Conservation (phyloP, 2,113 vertebrate genomes). For the Pomatorhinus ruficollis region DNA sequence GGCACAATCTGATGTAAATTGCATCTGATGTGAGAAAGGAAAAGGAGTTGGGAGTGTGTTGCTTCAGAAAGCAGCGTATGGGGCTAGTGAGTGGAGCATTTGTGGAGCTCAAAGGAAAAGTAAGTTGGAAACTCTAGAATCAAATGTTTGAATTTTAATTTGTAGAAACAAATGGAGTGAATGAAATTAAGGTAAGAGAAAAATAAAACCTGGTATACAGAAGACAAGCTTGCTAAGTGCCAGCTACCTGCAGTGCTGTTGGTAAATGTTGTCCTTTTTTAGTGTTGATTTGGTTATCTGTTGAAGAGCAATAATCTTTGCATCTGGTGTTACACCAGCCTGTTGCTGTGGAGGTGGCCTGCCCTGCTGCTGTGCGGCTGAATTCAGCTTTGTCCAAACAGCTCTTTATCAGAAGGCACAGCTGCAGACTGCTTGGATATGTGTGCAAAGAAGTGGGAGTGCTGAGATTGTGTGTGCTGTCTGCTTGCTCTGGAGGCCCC, state of each 20-base stretch:
- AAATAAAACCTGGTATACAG: not conserved
- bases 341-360: not conserved
- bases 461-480: not conserved
- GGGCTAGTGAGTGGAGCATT: not conserved
- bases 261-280: not conserved
- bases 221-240: not conserved
- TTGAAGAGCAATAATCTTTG: not conserved
- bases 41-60: not conserved
- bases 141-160: fast-evolving
- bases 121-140: not conserved
- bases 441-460: not conserved
- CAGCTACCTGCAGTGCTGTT: not conserved
- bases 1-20: not conserved
- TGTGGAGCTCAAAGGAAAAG: not conserved
- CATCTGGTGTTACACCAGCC: fast-evolving
- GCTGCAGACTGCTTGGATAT: not conserved
- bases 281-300: not conserved
- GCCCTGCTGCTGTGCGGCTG: not conserved
- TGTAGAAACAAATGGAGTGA: not conserved
- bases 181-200: not conserved
- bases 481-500: not conserved
- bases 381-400: not conserved
- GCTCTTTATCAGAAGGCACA: fast-evolving
- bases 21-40: not conserved
- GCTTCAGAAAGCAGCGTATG: not conserved